These are phyloP conservation scores for Netta rufina DNA, from an alignment of 2,797 vertebrate genomes.

Conservation along the genomic window DNA sequence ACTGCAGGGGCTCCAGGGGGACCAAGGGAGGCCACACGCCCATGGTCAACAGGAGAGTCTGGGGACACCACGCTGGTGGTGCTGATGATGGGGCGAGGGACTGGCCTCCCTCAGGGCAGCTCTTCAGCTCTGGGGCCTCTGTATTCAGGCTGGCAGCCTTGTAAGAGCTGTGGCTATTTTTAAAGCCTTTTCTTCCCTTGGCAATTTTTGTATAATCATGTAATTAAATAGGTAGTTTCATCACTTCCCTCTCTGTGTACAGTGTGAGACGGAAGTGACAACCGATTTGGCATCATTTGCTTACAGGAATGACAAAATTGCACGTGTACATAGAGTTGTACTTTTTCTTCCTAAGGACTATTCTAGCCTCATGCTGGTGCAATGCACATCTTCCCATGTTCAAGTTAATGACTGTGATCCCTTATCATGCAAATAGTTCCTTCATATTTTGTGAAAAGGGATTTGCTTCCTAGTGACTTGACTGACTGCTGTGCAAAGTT, in stretches of 20 bases:
- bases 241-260: not conserved
- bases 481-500: conserved; percentile 31
- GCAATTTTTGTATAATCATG: not conserved
- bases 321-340: not conserved
- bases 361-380: not conserved
- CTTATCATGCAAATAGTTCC: conserved; percentile 7
- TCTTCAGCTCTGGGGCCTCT: not conserved
- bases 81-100: not conserved
- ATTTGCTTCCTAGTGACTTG: conserved; percentile 30
- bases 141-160: not conserved
- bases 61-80: not conserved
- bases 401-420: not conserved
- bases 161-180: not conserved
- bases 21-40: not conserved
- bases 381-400: not conserved
- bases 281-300: not conserved
- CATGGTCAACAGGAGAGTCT: not conserved
- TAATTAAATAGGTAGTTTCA: conserved; percentile 13
- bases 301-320: conserved; percentile 11
- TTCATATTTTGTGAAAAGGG: not conserved
- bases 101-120: not conserved
- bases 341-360: conserved; percentile 15
- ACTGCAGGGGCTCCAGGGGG: not conserved
- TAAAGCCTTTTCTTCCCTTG: not conserved
- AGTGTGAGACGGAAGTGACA: not conserved